Evolutionary conservation across 2,888 invertebrate species (phyloP), one percentile per base, ranked within the genome.

Genomic region (Clepsis dumicolana): DNA sequence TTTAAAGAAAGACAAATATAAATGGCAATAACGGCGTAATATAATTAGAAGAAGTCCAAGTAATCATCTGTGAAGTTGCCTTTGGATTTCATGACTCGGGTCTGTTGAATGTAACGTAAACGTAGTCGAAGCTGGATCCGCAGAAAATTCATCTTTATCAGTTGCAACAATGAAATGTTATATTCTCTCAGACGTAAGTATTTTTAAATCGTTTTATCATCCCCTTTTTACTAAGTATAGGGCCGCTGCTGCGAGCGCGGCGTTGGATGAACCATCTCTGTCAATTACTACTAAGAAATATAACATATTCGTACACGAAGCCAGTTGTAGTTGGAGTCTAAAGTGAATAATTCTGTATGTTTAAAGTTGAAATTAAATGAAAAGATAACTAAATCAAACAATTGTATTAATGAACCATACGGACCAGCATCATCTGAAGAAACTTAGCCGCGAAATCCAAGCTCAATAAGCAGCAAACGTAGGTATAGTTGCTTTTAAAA

Each of bases 221-320:
- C 18, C 5, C 18, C 1, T 16, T 16, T 16, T 18, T 44, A 7
- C 7, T 16, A 8, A 48, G 2, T 21, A 48, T 21, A 21, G 18
- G 48, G 0, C 3, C 48, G 3, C 48, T 48, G 48, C 21, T 48
- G 48, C 21, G 48, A 44, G 44, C 44, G 16, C 8, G 44, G 44
- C 16, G 8, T 44, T n/a, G 2, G 27, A 56, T 50, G 38, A 41
- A 52, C 27, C 2, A 38, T 35, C 14, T 44, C 44, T 61, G 61
- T 66, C 65, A 66, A 54, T 61, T 66, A 66, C 44, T 44, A 14
- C n/a, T 60, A 65, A 29, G 41, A 38, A 41, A 21, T 35, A 16
- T 35, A 14, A 21, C 32, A 41, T 29, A 38, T 35, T 50, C 7
- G 38, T 53, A 48, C 52, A 63, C 21, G 41, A 65, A 27, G 18